Base-by-base conservation (phyloP, 2,113 vertebrate species). In the Coregonus clupeaformis region DNA sequence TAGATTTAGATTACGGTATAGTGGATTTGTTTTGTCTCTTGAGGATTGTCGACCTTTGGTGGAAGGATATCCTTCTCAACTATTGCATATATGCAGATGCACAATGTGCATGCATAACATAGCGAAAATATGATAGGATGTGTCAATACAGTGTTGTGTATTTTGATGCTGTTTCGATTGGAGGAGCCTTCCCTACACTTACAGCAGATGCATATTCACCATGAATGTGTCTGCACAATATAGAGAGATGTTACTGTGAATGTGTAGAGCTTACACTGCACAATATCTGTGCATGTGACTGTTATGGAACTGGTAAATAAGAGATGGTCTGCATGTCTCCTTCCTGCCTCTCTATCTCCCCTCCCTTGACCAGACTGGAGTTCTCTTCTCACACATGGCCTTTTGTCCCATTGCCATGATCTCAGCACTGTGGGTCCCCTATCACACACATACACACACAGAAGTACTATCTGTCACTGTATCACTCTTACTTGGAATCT, bases 391-490 rank as follows among this genome's bases (percentile, higher is more conserved):
- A 94, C 92, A 92, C 89, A 89, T 25, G 42, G 52, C 77, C 81
- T 87, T 88, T 94, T 93, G 91, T 94, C 76, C 81, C 72, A 13
- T 55, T 86, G 77, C 82, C 86, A 92, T 94, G 92, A 92, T 92
- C 91, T 92, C 90, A 93, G 86, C 88, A 74, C 63, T 65, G 55
- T 66, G 79, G 69, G 74, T 72, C 77, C 74, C 80, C 85, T 77
- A 68, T 82, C 25, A 67, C 63, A 60, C 75, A 72, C 62, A 45
- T n/a, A 69, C 68, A 59, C 73, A 68, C 71, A 68, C 71, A 68
- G 77, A 84, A 85, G 79, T 88, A 83, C 87, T 92, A 86, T 89
- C 69, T 88, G 81, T 89, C 85, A 78, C 79, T 88, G 86, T 87
- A 82, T 85, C 83, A 64, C 83, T 82, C 78, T 74, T 52, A 74